These are phyloP conservation scores for Rhopalosiphum maidis DNA, from an alignment of 1,140 invertebrate genomes.

Conservation along the genomic window DNA sequence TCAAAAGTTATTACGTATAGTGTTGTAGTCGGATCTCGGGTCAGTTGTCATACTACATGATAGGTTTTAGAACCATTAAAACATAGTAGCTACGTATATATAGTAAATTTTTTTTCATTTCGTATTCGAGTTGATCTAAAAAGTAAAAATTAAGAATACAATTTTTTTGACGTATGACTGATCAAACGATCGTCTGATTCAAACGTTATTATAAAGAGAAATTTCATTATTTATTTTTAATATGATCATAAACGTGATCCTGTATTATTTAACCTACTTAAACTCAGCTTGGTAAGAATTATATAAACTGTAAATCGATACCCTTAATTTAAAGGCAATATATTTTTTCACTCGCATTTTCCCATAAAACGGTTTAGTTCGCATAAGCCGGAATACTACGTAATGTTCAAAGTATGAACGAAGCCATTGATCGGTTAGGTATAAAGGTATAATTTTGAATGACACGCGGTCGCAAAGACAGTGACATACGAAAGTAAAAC, in stretches of 20 bases:
- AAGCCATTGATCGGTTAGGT: neutral
- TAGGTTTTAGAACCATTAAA: neutral
- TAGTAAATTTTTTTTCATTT: neutral
- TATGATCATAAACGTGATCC: neutral
- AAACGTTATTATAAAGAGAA: neutral
- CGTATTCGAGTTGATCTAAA: neutral
- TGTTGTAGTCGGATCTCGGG: neutral
- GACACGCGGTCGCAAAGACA: neutral
- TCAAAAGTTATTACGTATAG: neutral
- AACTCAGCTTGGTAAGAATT: neutral
- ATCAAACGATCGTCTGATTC: neutral
- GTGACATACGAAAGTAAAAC: neutral
- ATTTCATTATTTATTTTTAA: neutral
- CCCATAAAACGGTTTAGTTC: neutral
- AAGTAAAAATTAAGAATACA: neutral
- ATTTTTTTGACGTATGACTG: neutral
- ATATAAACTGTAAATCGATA: conserved; percentile 4
- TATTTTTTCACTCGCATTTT: neutral
- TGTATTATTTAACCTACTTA: neutral
- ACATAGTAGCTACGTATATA: neutral
- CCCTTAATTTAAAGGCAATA: neutral
- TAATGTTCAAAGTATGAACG: neutral
- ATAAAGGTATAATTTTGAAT: neutral
- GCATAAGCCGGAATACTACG: neutral
- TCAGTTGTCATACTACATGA: neutral